Base-by-base conservation (phyloP, 2,888 invertebrate genomes). In the Archaeoteleia sp. region DNA sequence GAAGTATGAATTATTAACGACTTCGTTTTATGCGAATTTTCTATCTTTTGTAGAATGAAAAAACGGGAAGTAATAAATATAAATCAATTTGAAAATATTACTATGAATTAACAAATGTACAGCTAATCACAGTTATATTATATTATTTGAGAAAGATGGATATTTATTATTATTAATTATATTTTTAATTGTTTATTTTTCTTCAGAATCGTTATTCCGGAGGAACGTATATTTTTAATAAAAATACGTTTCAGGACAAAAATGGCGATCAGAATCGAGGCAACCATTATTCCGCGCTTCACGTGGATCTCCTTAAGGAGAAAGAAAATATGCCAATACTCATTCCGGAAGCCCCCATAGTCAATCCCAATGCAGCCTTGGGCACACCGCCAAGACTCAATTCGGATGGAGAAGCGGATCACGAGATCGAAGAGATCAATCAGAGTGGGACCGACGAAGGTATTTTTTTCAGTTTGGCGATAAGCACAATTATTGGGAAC, bases 291-390 rank as follows among this genome's bases (percentile, higher is more conserved):
- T 76, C 76, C 35, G 76, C 78, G 45, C 53, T 80, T 29, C 79
- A 79, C 1, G 71, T 76, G 49, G 81, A 81, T 35, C 71, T 78
- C 29, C 72, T 82, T 8, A 82, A 81, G 57, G 79, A 75, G 55
- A 83, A 79, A 58, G 79, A 81, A 68, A 78, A 75, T 61, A 82
- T 83, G 79, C 82, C 84, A 15, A 79, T 84, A 67, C 75, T 85
- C 37, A 85, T 85, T 40, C 83, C 85, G 12, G 85, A 85, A 60
- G 85, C 83, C 20, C 84, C 85, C 14, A 80, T 85, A 49, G 84
- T 85, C 3, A 85, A 85, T 79, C 85, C 85, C 1, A 85, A 85
- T 54, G 85, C 84, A 13, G 85, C 85, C 7, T 74, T 85, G 42
- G 85, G 85, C 32, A 85, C 85, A 12, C 85, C 85, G 13, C 85